A percentile compares a stretch with the other conserved stretches of the same genome.
phyloP scores from a whole-genome alignment of 2,888 invertebrate species.

The Leuctra nigra region DNA sequence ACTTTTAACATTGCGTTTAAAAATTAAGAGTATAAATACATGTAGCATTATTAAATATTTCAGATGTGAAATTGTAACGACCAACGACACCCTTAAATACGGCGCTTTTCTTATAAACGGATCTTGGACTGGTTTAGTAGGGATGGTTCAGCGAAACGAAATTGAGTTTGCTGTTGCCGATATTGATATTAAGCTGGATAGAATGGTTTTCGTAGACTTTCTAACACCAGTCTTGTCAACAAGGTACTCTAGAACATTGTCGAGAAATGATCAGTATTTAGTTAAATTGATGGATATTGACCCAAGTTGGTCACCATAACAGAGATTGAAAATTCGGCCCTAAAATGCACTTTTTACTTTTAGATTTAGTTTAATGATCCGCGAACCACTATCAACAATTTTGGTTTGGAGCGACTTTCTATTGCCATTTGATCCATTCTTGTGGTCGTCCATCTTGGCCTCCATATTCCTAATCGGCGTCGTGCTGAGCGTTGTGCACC shows the following conservation, averaged over 20 bases:
- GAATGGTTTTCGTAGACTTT: slow-evolving; percentile 35
- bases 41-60: background rate
- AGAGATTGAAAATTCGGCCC: background rate
- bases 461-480: no score
- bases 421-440: no score
- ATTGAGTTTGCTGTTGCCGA: slow-evolving; percentile 37
- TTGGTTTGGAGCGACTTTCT: no score
- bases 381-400: no score
- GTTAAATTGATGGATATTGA: background rate
- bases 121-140: slow-evolving; percentile 36
- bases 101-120: slow-evolving; percentile 35
- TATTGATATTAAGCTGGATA: slow-evolving; percentile 36
- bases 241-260: slow-evolving; percentile 14
- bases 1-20: background rate
- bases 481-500: no score
- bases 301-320: background rate
- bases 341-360: no score
- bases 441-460: no score
- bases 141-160: slow-evolving; percentile 32
- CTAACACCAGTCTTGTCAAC: slow-evolving; percentile 35
- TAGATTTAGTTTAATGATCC: no score
- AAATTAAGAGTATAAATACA: background rate
- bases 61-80: no score
- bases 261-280: background rate
- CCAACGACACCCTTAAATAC: slow-evolving; percentile 32